Evolutionary conservation across 2,113 vertebrate genomes (phyloP), one percentile per base, ranked within the genome.

Genomic region (Halichoerus grypus): DNA sequence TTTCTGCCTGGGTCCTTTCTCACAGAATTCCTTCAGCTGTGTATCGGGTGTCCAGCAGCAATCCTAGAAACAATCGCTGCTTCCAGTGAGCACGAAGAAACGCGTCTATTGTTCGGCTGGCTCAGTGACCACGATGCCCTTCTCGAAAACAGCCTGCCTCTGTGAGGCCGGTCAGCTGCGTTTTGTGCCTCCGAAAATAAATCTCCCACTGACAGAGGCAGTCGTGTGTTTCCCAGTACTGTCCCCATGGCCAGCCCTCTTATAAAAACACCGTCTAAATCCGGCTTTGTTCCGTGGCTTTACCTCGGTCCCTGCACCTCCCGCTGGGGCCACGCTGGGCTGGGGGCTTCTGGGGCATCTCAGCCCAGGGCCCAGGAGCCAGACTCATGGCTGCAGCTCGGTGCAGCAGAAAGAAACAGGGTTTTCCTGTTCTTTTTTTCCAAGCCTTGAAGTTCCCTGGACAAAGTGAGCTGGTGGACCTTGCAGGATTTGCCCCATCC

Each of bases 321-420:
- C 8, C 3, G 49, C 4, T 2, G 80, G 51, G 46, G 51, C 31
- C 49, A 18, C 42, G 1, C 74, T 16, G 7, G 3, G 3, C 28
- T 5, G 22, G 53, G 22, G 28, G n/a, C 49, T 61, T 63, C 49
- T 1, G 65, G 21, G 36, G 10, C n/a, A 19, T n/a, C 9, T 63
- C 39, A 12, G 18, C 42, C 42, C 3, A 1, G 5, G 71, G 33
- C 51, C 22, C 0, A n/a, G 36, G 26, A 65, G 69, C 33, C 14
- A 1, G 33, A 15, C 4, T 0, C 31, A 11, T 16, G 9, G 6
- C 33, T 22, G 14, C 31, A 0, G 33, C 11, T 9, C 7, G 1
- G 36, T 24, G 36, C 10, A 4, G 36, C n/a, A 15, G 13, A 26
- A 46, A 46, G 13, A 46, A 46, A 46, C 39, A 14, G 22, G n/a